These are phyloP conservation scores for Patella ulyssiponensis DNA, from an alignment of 2,888 invertebrate species.

Conservation along the genomic window DNA sequence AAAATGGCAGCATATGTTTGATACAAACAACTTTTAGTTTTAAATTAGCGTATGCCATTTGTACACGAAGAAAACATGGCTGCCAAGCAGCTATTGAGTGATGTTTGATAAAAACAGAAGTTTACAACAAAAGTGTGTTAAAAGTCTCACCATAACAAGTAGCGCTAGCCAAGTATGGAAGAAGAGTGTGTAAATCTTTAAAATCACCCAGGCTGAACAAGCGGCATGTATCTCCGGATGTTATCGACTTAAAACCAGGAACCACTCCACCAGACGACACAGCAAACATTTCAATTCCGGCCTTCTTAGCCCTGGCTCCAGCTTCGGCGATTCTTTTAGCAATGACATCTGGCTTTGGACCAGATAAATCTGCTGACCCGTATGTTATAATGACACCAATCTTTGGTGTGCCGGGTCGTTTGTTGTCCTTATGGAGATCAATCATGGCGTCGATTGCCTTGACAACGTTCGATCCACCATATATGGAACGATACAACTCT, in stretches of 20 bases:
- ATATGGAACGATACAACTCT: not conserved
- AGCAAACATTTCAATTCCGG: not conserved
- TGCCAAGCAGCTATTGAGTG: too few species aligned
- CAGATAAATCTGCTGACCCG: not conserved
- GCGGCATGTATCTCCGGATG: not conserved
- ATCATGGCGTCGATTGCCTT: not conserved
- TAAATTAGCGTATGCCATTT: too few species aligned
- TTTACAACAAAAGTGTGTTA: too few species aligned
- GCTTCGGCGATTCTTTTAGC: not conserved
- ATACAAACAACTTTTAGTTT: too few species aligned
- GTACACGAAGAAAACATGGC: too few species aligned
- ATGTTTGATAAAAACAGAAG: too few species aligned
- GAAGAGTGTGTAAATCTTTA: not conserved
- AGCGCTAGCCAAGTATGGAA: not conserved
- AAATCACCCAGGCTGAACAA: not conserved
- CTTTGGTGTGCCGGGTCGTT: not conserved
- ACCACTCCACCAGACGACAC: not conserved
- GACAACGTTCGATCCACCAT: not conserved
- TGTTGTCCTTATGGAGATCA: not conserved
- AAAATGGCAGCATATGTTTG: too few species aligned
- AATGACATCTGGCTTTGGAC: not conserved
- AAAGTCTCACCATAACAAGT: not conserved
- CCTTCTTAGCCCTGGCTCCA: not conserved
- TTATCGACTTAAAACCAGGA: not conserved
- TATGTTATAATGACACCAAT: constrained; percentile 1